Evolutionary conservation across 2,888 invertebrate genomes (phyloP).

Genomic region (Amphipoea lucens): DNA sequence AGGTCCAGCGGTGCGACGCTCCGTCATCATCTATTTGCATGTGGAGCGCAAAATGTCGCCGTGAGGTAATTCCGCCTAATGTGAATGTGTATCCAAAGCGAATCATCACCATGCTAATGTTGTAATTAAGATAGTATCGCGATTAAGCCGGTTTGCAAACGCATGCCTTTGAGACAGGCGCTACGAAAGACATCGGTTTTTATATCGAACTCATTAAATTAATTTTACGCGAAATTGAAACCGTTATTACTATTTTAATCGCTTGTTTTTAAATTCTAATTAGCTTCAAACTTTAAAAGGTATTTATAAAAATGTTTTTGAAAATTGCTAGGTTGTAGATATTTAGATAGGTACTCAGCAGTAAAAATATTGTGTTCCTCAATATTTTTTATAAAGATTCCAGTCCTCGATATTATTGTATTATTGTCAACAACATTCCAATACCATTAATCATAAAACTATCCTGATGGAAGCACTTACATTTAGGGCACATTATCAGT

Average conservation of each 20-base stretch:
- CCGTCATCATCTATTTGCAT: constrained; percentile 69
- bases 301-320: background rate
- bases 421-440: constrained; percentile 49
- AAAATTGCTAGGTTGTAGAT: background rate
- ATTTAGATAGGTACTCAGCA: background rate
- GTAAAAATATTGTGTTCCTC: background rate
- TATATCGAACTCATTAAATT: constrained; percentile 24
- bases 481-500: constrained; percentile 80
- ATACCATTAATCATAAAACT: constrained; percentile 54
- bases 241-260: constrained; percentile 19
- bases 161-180: constrained; percentile 37
- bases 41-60: constrained; percentile 71
- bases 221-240: constrained; percentile 14
- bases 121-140: constrained; percentile 81
- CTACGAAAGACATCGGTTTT: constrained; percentile 23
- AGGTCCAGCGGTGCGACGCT: constrained; percentile 38
- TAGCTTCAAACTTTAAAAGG: constrained; percentile 1
- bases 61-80: constrained; percentile 70
- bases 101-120: constrained; percentile 83
- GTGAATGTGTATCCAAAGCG: constrained; percentile 77
- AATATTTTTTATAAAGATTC: constrained; percentile 2
- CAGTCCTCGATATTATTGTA: constrained; percentile 25
- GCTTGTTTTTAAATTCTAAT: constrained; percentile 1
- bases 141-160: constrained; percentile 72
- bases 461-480: constrained; percentile 74